Evolutionary conservation across 1,140 invertebrate genomes (phyloP), one percentile per base, ranked within the genome.

Genomic region (Pseudomyrmex pallidus): DNA sequence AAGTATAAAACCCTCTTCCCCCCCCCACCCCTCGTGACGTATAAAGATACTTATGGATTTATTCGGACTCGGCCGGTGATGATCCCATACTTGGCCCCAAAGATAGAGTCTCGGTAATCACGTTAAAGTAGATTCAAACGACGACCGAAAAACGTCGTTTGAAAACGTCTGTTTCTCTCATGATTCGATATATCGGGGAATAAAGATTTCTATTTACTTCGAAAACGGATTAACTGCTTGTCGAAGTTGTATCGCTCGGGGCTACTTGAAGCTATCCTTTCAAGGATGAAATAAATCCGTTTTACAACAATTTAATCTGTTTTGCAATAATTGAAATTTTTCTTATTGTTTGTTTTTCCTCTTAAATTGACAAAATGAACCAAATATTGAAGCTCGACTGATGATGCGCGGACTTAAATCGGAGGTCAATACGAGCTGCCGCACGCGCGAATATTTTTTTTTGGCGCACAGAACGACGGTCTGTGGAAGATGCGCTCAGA

Each of bases 21-120:
- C 20, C 35, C 15, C n/a, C n/a, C n/a, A n/a, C n/a, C n/a, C n/a
- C n/a, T n/a, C 48, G 12, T 15, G 22, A 73, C 15, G 35, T 20
- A 25, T 22, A 22, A 61, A 74, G 61, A 82, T 87, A 48, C 15
- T 64, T 74, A 74, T 70, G 35, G 52, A 87, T 87, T 85, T 76
- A 74, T 74, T 86, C 70, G 20, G 10, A n/a, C 48, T 68, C 3
- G n/a, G 1, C 15, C 44, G 54, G 70, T 59, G 44, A 59, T 10
- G 15, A 50, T 72, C 20, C 52, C n/a, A 15, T 17, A 59, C 15
- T 57, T 59, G 35, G n/a, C 7, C 57, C 17, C 13, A 35, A 3
- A 25, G 5, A 35, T 5, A 35, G 22, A 10, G 8, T 46, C 0
- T 25, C 22, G 12, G n/a, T 70, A 48, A 50, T 70, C 20, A 61